Base-by-base conservation (phyloP, 2,797 vertebrate genomes). In the Gymnoscopelus braueri region DNA sequence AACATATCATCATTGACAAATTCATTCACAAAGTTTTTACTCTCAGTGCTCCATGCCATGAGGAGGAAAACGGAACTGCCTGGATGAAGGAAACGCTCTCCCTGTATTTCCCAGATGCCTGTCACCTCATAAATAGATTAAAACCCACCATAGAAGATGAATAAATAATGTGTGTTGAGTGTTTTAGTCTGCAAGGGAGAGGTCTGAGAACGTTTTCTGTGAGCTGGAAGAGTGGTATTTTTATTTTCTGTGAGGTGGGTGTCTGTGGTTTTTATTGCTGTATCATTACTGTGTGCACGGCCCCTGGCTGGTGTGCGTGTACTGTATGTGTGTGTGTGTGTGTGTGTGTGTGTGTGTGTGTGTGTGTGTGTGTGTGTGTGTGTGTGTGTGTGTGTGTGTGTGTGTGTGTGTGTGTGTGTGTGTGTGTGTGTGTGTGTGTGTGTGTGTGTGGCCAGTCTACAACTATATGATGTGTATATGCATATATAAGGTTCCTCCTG, bases 41-140 rank as follows among this genome's bases (percentile, higher is more conserved):
- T 61, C 53, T 29, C 51, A 60, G 39, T 1, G 8, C 39, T 44
- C 39, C 32, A 35, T 44, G 39, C 39, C 32, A 35, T 44, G 39
- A 44, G 39, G 9, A 6, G 35, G 5, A 39, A 63, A 77, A 74
- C 54, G 63, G 29, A 69, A 63, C 52, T 3, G 2, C 12, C 44
- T 60, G 74, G 44, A 56, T 32, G 6, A 65, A 71, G 72, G 51
- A 67, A 69, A 83, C 68, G 75, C 77, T 10, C 63, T 74, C 54
- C 62, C 39, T 69, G 60, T 60, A 65, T 70, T 59, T 54, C 54
- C 55, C 69, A 75, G 80, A 77, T 69, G 82, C 53, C 68, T 72
- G 67, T 67, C 5, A 44, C 64, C 72, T 88, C 82, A 88, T 87
- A 48, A 87, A 88, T 84, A 86, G 68, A 87, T 84, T 79, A 87